A percentile compares a stretch with the other conserved stretches of the same genome.
Evolutionary conservation across 2,888 invertebrate genomes (phyloP).

Genomic region (Brenthis ino): DNA sequence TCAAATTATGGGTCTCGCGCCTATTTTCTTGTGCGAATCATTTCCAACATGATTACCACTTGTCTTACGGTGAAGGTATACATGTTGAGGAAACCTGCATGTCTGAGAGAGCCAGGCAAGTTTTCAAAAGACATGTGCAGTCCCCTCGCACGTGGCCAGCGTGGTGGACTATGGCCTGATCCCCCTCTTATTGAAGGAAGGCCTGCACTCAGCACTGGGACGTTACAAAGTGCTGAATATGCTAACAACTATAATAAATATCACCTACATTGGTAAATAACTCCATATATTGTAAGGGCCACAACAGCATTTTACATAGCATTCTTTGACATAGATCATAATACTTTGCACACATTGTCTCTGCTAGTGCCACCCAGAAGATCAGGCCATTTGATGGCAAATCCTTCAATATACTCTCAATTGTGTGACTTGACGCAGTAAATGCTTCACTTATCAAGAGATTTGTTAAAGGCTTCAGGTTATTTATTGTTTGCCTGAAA

Average conservation of each 20-base stretch:
- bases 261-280: slow-evolving; percentile 53
- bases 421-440: slow-evolving; percentile 33
- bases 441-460: slow-evolving; percentile 45
- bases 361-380: slow-evolving; percentile 60
- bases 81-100: no score
- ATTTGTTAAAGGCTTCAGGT: slow-evolving; percentile 49
- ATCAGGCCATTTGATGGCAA: slow-evolving; percentile 46
- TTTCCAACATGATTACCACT: no score
- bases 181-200: no score
- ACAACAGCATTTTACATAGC: slow-evolving; percentile 49
- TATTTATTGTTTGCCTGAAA: slow-evolving; percentile 50
- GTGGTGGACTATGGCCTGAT: no score
- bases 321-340: slow-evolving; percentile 37
- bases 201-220: no score
- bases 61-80: no score
- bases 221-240: no score
- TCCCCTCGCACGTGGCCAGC: no score
- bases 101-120: no score
- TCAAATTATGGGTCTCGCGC: no score
- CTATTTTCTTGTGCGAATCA: no score
- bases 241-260: not conserved
- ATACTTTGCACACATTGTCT: slow-evolving; percentile 43
- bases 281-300: slow-evolving; percentile 57
- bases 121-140: no score
- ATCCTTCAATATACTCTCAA: slow-evolving; percentile 46